Evolutionary conservation across 2,888 invertebrate species (phyloP).

Genomic region (Cryptus armator): DNA sequence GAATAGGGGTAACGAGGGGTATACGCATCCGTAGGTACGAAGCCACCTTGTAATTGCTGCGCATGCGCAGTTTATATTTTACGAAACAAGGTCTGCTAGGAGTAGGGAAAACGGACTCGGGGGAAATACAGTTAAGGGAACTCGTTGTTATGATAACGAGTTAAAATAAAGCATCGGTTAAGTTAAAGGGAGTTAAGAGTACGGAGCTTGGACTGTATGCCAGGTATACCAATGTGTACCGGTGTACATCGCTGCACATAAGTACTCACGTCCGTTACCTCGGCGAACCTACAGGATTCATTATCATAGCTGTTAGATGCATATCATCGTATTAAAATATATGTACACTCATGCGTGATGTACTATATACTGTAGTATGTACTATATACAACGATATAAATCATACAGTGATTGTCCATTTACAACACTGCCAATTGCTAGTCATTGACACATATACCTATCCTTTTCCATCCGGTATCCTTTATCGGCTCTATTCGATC

Average conservation of each 20-base stretch:
- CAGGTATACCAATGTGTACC: constrained; percentile 20
- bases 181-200: too few species aligned
- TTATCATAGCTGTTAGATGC: constrained; percentile 57
- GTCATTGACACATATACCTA: not conserved
- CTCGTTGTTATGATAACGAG: too few species aligned
- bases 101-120: too few species aligned
- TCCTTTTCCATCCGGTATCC: not conserved
- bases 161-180: too few species aligned
- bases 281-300: constrained; percentile 46
- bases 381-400: not conserved
- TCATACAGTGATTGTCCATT: constrained; percentile 23
- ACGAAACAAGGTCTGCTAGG: too few species aligned
- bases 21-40: too few species aligned
- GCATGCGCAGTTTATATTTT: too few species aligned
- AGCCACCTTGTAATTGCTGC: too few species aligned
- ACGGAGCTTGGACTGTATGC: too few species aligned
- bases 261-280: constrained; percentile 56
- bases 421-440: not conserved
- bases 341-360: constrained; percentile 15
- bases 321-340: constrained; percentile 48
- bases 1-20: too few species aligned
- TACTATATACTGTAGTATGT: constrained; percentile 1
- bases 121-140: too few species aligned
- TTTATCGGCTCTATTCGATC: not conserved
- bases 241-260: constrained; percentile 24